Conservation (phyloP, 2,113 vertebrate species). For the Microtus richardsoni region DNA sequence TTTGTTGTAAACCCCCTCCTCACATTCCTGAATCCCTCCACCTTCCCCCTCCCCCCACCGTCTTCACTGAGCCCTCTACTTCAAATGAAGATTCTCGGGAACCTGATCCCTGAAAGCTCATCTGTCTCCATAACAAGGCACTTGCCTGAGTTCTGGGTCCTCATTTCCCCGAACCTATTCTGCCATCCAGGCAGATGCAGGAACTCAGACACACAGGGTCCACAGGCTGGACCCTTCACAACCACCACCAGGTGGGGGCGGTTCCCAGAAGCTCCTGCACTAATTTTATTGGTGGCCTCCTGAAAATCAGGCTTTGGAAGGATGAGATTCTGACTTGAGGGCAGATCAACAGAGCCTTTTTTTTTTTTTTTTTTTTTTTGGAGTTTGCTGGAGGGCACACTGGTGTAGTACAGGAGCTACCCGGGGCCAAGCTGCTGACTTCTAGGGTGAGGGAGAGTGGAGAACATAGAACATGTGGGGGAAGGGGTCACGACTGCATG, state of each 20-base stretch:
- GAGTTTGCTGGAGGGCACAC: background rate
- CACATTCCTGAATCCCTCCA: too few relatives aligned
- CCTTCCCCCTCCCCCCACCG: too few relatives aligned
- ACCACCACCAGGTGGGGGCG: background rate
- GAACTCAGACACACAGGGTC: too few relatives aligned
- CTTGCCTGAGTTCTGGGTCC: background rate
- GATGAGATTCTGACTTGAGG: background rate
- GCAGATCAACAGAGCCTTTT: too few relatives aligned
- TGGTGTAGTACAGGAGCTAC: accelerated
- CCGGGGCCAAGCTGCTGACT: background rate
- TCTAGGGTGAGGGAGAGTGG: background rate
- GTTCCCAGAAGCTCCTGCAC: background rate
- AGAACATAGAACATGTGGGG: too few relatives aligned
- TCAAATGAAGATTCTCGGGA: background rate
- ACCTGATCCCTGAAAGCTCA: background rate
- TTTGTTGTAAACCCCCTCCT: background rate
- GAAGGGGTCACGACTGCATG: background rate
- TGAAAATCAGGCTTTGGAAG: background rate
- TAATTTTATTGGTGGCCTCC: background rate
- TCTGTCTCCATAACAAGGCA: accelerated
- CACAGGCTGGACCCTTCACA: background rate
- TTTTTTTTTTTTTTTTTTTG: too few relatives aligned
- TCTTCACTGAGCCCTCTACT: background rate
- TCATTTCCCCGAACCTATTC: background rate
- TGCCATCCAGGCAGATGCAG: background rate